Base-by-base conservation (phyloP, 2,888 invertebrate genomes). In the Drosophila phalerata region DNA sequence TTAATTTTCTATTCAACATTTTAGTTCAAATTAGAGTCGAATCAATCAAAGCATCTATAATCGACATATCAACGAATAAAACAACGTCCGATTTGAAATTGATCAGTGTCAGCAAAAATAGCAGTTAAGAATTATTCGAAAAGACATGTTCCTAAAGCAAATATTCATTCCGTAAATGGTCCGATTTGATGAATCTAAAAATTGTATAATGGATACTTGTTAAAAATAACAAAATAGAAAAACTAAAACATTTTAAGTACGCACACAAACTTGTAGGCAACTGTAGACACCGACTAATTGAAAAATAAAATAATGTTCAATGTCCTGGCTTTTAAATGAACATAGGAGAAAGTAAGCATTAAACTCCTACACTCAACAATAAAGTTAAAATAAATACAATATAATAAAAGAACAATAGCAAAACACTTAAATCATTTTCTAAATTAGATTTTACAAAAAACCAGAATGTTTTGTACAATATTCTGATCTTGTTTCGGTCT, bases 61-160 rank as follows among this genome's bases (percentile, higher is more conserved):
- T 25, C 45, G 17, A 77, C 77, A 76, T 77, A 68, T 77, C 73
- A 68, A 69, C 19, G 58, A 57, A 66, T 43, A 69, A 56, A 15
- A 58, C 57, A 66, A 64, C 63, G 77, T 77, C 77, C 74, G 79
- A 57, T 55, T 63, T 53, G 43, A 37, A 48, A 47, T 38, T 40
- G 15, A 17, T 62, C 61, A 49, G 37, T 48, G 47, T 69, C 28
- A 34, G 63, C 48, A 32, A 37, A 56, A 15, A 56, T 34, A 32
- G 32, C 48, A 58, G 52, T 52, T 73, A 60, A 60, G 48, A 40
- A 30, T 51, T 57, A 22, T 25, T 53, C 30, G 40, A 32, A 43
- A 52, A 52, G 52, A 56, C 47, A 62, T 48, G 69, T 64, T 69
- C 58, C 47, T 62, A 60, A 25, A 13, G 17, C 9, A 37, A 42